phyloP scores from a whole-genome alignment of 2,888 invertebrate genomes.

The Agonopterix alstromeriana region DNA sequence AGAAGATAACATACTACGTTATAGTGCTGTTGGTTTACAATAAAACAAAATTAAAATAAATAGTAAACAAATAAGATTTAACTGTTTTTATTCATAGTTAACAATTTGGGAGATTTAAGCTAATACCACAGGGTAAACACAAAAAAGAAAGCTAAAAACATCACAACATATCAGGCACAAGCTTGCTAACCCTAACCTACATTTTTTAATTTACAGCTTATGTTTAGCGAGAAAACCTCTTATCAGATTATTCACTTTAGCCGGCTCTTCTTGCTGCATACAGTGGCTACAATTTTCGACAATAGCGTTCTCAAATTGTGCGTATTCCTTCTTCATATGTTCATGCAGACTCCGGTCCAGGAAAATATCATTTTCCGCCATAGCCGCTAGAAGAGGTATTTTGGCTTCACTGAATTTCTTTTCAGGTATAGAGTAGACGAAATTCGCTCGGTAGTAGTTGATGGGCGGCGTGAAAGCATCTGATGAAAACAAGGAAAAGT shows the following conservation, averaged over 20 bases:
- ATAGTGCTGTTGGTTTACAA: too few relatives aligned
- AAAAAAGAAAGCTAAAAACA: too few relatives aligned
- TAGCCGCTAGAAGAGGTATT: conserved; percentile 58
- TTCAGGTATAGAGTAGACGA: conserved; percentile 29
- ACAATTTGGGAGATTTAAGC: too few relatives aligned
- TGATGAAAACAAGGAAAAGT: conserved; percentile 29
- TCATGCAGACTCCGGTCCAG: conserved; percentile 38
- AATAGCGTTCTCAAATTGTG: conserved; percentile 52
- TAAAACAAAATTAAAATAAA: too few relatives aligned
- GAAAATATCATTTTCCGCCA: conserved; percentile 61
- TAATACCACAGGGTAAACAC: too few relatives aligned
- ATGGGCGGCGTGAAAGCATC: conserved; percentile 72
- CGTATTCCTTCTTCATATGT: conserved; percentile 50
- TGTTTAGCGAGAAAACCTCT: conserved; percentile 58
- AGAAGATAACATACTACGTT: too few relatives aligned
- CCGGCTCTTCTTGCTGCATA: conserved; percentile 74
- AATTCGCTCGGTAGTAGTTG: conserved; percentile 76
- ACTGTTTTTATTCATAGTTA: too few relatives aligned
- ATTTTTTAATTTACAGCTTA: conserved; percentile 24
- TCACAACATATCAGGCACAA: too few relatives aligned
- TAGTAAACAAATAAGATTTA: too few relatives aligned
- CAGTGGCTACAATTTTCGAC: conserved; percentile 69
- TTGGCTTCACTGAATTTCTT: conserved; percentile 36
- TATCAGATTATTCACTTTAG: conserved; percentile 67
- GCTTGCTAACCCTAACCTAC: not conserved